Conservation (phyloP, 2,888 invertebrate genomes). For the Napeogenes sylphis region DNA sequence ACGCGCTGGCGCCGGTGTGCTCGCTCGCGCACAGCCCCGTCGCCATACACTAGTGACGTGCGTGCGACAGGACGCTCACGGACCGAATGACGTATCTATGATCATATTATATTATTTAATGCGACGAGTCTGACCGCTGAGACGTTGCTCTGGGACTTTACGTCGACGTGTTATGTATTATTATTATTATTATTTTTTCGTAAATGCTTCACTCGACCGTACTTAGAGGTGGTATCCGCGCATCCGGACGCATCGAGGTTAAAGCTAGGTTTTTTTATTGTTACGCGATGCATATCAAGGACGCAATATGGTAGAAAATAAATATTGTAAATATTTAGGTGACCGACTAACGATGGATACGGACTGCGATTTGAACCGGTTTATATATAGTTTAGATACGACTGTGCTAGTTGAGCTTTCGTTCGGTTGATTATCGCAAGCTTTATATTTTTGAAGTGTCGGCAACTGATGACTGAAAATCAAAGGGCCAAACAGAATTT, state of each 20-base stretch:
- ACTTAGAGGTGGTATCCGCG: slow-evolving; percentile 58
- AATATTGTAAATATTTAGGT: slow-evolving; percentile 75
- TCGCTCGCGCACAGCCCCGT: slow-evolving; percentile 93
- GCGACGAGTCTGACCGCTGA: slow-evolving; percentile 76
- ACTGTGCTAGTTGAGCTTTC: slow-evolving; percentile 74
- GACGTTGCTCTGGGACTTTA: slow-evolving; percentile 43
- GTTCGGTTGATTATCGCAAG: slow-evolving; percentile 70
- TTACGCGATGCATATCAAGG: slow-evolving; percentile 78
- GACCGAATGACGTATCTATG: slow-evolving; percentile 67
- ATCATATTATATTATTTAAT: slow-evolving; percentile 75
- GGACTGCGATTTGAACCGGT: slow-evolving; percentile 72
- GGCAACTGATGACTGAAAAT: slow-evolving; percentile 73
- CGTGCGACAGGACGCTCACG: slow-evolving; percentile 16
- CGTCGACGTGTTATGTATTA: slow-evolving; percentile 66
- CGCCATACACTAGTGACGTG: slow-evolving; percentile 84
- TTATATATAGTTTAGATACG: slow-evolving; percentile 73
- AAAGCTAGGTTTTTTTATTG: slow-evolving; percentile 77
- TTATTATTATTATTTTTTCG: slow-evolving; percentile 61
- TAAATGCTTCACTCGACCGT: slow-evolving; percentile 70
- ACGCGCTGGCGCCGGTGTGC: slow-evolving; percentile 87
- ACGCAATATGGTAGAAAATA: slow-evolving; percentile 78
- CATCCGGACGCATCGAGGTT: slow-evolving; percentile 63
- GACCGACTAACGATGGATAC: slow-evolving; percentile 70
- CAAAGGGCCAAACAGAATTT: slow-evolving; percentile 67
- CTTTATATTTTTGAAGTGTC: slow-evolving; percentile 61